A percentile compares a stretch with the other conserved stretches of the same genome.
Evolutionary conservation across 2,797 vertebrate genomes (phyloP).

Genomic region (Pyrocephalus nanus): DNA sequence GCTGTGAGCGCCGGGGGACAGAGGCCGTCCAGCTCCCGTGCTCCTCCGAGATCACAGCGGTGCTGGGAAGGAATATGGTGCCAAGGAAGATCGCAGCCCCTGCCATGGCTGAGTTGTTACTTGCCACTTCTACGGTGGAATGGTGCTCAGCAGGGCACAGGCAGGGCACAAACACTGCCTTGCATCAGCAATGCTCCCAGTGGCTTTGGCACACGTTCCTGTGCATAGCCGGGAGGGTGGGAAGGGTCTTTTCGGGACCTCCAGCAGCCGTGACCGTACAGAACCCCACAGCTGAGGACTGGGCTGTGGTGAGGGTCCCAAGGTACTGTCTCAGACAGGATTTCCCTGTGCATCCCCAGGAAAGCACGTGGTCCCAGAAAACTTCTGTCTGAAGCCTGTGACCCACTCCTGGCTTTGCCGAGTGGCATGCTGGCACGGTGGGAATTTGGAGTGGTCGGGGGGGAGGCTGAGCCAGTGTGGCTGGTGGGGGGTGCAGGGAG

Average conservation of each 20-base stretch:
- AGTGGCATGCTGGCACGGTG: rapidly evolving
- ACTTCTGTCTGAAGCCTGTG: not conserved
- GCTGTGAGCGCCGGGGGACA: not conserved
- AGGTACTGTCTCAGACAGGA: rapidly evolving
- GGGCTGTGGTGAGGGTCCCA: not conserved
- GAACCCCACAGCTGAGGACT: not conserved
- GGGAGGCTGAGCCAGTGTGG: not conserved
- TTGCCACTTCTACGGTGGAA: not conserved
- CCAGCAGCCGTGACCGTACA: not conserved
- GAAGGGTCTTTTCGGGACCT: not conserved
- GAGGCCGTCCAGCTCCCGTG: not conserved
- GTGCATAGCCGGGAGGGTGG: rapidly evolving
- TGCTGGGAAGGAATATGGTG: not conserved
- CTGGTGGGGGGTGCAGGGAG: rapidly evolving
- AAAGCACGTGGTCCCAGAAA: not conserved
- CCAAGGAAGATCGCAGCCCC: not conserved
- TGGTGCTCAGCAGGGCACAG: not conserved
- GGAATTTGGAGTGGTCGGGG: not conserved
- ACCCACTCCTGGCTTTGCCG: rapidly evolving
- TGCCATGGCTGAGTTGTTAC: rapidly evolving
- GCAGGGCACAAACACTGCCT: not conserved
- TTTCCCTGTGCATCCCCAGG: not conserved
- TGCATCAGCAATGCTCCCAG: rapidly evolving
- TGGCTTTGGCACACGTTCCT: rapidly evolving
- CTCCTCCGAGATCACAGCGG: not conserved